Conservation (phyloP, 2,797 vertebrate genomes). For the Catostomus latipinnis region DNA sequence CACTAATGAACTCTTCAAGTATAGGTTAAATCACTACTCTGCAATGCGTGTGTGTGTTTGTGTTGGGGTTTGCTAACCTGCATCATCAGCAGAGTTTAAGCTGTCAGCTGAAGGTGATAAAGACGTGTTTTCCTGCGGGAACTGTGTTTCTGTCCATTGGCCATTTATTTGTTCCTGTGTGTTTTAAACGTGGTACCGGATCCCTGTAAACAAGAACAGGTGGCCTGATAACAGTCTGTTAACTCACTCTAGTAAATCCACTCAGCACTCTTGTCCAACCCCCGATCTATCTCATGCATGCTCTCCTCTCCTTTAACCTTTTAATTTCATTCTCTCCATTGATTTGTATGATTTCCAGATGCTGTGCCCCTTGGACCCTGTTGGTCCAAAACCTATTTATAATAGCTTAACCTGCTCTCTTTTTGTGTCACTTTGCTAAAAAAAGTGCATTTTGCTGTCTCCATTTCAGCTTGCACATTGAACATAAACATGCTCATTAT, state of each 20-base stretch:
- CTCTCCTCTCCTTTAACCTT: not conserved
- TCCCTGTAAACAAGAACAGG: constrained; percentile 24
- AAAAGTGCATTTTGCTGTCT: not conserved
- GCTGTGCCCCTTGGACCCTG: not conserved
- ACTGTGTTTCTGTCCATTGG: constrained; percentile 1
- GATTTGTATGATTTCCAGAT: not conserved
- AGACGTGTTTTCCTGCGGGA: not conserved
- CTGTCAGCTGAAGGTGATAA: constrained; percentile 4
- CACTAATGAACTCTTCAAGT: not conserved
- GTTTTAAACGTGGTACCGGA: constrained; percentile 6
- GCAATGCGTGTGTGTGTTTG: not conserved
- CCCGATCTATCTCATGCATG: constrained; percentile 15
- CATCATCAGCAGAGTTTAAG: constrained; percentile 1
- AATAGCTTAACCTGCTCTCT: not conserved
- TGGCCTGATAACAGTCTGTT: constrained; percentile 37
- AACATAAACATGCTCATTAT: not conserved
- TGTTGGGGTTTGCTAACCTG: not conserved
- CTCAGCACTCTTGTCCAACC: constrained; percentile 23
- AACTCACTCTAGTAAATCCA: constrained; percentile 43
- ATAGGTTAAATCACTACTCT: not conserved
- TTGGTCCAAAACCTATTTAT: not conserved
- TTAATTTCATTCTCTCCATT: not conserved
- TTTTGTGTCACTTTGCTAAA: not conserved
- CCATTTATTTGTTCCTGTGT: constrained; percentile 7
- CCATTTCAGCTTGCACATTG: not conserved